Evolutionary conservation across 2,888 invertebrate genomes (phyloP).

Genomic region (Atethmia centrago): DNA sequence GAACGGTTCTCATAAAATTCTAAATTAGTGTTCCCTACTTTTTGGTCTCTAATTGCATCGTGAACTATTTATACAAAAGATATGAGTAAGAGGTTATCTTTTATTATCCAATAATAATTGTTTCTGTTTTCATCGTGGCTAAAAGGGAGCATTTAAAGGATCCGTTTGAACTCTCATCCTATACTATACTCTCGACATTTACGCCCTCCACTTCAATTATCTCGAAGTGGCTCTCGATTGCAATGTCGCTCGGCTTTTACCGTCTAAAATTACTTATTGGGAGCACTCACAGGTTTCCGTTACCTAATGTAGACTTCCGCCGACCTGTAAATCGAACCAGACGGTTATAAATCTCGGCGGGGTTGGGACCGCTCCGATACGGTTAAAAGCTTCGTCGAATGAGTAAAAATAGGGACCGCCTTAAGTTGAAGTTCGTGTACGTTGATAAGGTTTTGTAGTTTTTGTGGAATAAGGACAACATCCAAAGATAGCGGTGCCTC

Average conservation of each 20-base stretch:
- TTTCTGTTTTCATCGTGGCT: conserved; percentile 66
- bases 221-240: conserved; percentile 72
- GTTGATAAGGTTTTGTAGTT: conserved; percentile 88
- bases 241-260: conserved; percentile 77
- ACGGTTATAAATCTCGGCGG: conserved; percentile 85
- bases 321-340: conserved; percentile 85
- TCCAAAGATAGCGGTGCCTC: conserved; percentile 84
- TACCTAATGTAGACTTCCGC: conserved; percentile 85
- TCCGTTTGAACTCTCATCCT: conserved; percentile 70
- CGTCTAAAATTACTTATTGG: conserved; percentile 80
- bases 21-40: conserved; percentile 65
- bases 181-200: conserved; percentile 62
- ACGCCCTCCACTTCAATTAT: conserved; percentile 76
- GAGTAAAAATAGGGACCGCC: conserved; percentile 85
- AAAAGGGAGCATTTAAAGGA: conserved; percentile 69
- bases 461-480: conserved; percentile 85
- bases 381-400: conserved; percentile 86
- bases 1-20: conserved; percentile 70
- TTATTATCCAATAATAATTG: conserved; percentile 68
- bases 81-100: conserved; percentile 73
- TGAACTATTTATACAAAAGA: conserved; percentile 63
- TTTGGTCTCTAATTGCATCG: conserved; percentile 65
- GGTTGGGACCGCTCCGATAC: conserved; percentile 82
- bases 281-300: conserved; percentile 84
- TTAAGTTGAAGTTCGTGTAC: conserved; percentile 89